These are phyloP conservation scores for Sebastes oblongus DNA, from an alignment of 2,797 vertebrate genomes.

Conservation along the genomic window DNA sequence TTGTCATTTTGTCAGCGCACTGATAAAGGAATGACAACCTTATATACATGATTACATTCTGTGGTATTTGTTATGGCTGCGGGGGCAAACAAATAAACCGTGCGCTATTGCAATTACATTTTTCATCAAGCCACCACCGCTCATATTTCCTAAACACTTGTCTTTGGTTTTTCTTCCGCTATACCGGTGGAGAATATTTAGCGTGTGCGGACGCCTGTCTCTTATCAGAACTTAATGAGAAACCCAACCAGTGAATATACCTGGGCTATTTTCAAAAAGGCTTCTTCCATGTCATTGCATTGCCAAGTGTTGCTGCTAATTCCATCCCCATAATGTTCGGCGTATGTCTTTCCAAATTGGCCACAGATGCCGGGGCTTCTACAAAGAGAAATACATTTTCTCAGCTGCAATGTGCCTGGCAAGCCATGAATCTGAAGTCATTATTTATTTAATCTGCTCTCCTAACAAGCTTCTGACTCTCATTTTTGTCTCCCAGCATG, in stretches of 20 bases:
- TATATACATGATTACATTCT: constrained; percentile 80
- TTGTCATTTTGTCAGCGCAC: constrained; percentile 77
- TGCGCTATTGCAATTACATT: constrained; percentile 76
- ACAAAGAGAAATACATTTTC: constrained; percentile 81
- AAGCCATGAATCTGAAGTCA: constrained; percentile 83
- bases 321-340: constrained; percentile 77
- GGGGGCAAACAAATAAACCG: constrained; percentile 79
- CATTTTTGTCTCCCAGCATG: constrained; percentile 83
- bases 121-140: constrained; percentile 71
- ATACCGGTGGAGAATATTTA: constrained; percentile 56
- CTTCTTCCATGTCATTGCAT: constrained; percentile 71
- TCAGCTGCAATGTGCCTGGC: constrained; percentile 77
- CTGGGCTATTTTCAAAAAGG: constrained; percentile 75
- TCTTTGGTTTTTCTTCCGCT: constrained; percentile 59
- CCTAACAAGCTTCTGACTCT: constrained; percentile 86
- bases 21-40: constrained; percentile 80
- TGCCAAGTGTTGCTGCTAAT: constrained; percentile 80
- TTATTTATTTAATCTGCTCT: constrained; percentile 89
- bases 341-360: constrained; percentile 82
- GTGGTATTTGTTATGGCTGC: constrained; percentile 78
- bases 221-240: constrained; percentile 73
- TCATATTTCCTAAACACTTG: constrained; percentile 72
- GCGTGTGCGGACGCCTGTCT: constrained; percentile 51
- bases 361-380: constrained; percentile 77
- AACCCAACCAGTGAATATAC: constrained; percentile 71